Evolutionary conservation across 2,113 vertebrate genomes (phyloP).

Genomic region (Anser brachyrhynchus): DNA sequence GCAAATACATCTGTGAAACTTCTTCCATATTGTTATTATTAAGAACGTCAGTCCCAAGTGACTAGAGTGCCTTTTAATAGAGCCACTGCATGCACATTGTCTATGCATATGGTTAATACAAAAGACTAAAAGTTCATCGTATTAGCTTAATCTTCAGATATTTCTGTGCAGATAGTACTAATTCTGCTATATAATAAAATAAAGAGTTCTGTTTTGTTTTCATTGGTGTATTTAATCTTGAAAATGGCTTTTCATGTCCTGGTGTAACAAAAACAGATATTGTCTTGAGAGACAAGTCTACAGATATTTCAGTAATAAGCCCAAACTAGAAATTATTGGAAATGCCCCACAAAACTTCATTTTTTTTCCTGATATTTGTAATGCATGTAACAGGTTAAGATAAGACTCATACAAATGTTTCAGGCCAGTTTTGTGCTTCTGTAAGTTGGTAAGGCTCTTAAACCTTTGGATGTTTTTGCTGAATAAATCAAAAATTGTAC

Average conservation of each 20-base stretch:
- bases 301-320: neutral
- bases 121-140: neutral
- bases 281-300: neutral
- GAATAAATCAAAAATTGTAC: neutral
- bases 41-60: neutral
- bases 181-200: neutral
- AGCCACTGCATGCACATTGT: neutral
- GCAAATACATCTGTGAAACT: neutral
- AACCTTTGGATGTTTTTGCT: neutral
- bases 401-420: neutral
- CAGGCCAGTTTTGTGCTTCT: neutral
- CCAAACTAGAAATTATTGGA: neutral
- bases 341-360: neutral
- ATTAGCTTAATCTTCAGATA: neutral
- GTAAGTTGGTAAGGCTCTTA: neutral
- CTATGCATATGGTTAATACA: neutral
- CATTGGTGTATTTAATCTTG: neutral
- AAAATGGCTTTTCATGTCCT: neutral
- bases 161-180: neutral
- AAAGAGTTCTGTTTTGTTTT: neutral
- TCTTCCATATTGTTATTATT: neutral
- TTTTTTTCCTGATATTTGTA: neutral
- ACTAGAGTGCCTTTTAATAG: neutral
- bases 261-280: neutral
- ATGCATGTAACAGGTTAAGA: neutral